These are phyloP conservation scores for Ceratotherium simum DNA, from an alignment of 2,113 vertebrate genomes.

Conservation along the genomic window DNA sequence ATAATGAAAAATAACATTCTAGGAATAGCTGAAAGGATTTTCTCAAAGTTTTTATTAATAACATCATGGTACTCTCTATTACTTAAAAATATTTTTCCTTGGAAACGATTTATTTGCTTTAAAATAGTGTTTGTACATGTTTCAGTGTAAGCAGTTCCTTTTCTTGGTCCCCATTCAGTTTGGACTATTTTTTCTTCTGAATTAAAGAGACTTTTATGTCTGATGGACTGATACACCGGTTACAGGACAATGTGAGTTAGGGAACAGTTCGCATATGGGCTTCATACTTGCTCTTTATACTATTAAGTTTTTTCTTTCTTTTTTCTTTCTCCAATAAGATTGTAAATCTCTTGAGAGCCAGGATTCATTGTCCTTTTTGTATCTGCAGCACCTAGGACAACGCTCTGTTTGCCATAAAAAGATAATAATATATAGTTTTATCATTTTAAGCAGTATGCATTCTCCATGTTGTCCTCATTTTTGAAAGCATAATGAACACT, in stretches of 20 bases:
- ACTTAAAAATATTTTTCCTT: neutral
- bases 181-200: slow-evolving; percentile 13
- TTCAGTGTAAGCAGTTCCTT: neutral
- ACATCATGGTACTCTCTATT: neutral
- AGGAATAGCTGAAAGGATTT: neutral
- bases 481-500: slow-evolving; percentile 30
- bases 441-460: neutral
- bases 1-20: slow-evolving; percentile 14
- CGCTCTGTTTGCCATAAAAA: neutral
- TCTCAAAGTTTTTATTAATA: slow-evolving; percentile 2
- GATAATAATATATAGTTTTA: neutral
- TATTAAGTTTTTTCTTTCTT: neutral
- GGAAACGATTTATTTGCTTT: slow-evolving; percentile 31
- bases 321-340: neutral
- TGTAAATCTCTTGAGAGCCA: neutral
- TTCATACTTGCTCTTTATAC: neutral
- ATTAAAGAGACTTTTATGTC: slow-evolving; percentile 1
- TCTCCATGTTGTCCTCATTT: neutral
- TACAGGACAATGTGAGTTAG: neutral
- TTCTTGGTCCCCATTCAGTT: neutral
- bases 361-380: neutral
- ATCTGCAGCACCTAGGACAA: neutral
- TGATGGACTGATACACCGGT: neutral
- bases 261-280: neutral
- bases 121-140: neutral